Conservation (phyloP, 2,888 invertebrate genomes). For the Xestia xanthographa region DNA sequence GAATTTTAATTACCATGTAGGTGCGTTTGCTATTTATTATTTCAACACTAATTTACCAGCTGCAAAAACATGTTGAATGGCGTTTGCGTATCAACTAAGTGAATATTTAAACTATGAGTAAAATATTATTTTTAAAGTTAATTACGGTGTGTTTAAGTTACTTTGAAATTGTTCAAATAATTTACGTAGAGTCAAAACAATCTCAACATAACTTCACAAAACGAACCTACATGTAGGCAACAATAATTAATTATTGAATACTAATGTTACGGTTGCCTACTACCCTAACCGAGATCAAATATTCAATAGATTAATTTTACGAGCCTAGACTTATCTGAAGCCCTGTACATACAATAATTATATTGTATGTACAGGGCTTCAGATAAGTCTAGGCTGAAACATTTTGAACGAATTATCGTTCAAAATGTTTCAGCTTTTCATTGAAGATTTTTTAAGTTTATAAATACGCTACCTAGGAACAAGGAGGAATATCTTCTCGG, state of each 20-base stretch:
- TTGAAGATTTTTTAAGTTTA: constrained; percentile 20
- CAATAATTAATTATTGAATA: constrained; percentile 20
- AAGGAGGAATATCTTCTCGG: constrained; percentile 39
- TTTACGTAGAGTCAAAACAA: neutral
- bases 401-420: too few species aligned
- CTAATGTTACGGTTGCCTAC: constrained; percentile 7
- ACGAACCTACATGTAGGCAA: neutral
- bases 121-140: neutral
- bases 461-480: constrained; percentile 29
- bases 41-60: constrained; percentile 11
- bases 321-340: neutral
- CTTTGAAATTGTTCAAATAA: neutral
- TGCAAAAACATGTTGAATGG: constrained; percentile 3
- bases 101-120: neutral
- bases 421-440: constrained; percentile 26
- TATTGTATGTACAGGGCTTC: too few species aligned
- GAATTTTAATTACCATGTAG: constrained; percentile 38
- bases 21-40: constrained; percentile 25
- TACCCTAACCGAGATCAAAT: constrained; percentile 17
- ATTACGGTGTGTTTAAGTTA: neutral
- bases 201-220: neutral
- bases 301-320: constrained; percentile 39
- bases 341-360: constrained; percentile 11
- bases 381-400: too few species aligned
- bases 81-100: neutral